Evolutionary conservation across 1,140 invertebrate species (phyloP).

Genomic region (Metopolophium dirhodum): DNA sequence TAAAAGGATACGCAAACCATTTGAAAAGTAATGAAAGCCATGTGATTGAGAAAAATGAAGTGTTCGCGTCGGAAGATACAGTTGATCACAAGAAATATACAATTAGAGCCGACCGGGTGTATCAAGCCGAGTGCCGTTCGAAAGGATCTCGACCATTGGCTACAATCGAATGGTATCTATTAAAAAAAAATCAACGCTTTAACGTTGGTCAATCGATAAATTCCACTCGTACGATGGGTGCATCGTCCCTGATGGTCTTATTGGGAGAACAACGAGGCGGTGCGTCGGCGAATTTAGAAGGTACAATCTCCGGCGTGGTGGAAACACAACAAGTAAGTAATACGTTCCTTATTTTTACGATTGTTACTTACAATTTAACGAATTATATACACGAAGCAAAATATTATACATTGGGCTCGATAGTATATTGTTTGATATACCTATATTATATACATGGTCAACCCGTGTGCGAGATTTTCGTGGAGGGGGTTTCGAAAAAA

Average conservation of each 20-base stretch:
- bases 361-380: neutral
- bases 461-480: too few relatives aligned
- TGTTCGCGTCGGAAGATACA: neutral
- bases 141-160: conserved; percentile 81
- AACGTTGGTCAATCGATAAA: neutral
- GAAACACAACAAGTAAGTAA: conserved; percentile 16
- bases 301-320: neutral
- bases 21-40: neutral
- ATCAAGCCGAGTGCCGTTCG: conserved; percentile 83
- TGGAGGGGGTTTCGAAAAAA: too few relatives aligned
- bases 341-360: neutral
- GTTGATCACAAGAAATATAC: neutral
- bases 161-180: conserved; percentile 74
- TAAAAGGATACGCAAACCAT: neutral
- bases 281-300: neutral
- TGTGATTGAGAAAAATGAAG: neutral
- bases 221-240: neutral
- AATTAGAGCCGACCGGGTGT: conserved; percentile 79
- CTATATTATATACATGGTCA: neutral
- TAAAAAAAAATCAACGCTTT: conserved; percentile 12
- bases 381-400: neutral
- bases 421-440: neutral
- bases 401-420: neutral
- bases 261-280: neutral
- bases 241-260: neutral